These are phyloP conservation scores for Lutraria lutraria DNA, from an alignment of 2,888 invertebrate genomes.

Conservation along the genomic window DNA sequence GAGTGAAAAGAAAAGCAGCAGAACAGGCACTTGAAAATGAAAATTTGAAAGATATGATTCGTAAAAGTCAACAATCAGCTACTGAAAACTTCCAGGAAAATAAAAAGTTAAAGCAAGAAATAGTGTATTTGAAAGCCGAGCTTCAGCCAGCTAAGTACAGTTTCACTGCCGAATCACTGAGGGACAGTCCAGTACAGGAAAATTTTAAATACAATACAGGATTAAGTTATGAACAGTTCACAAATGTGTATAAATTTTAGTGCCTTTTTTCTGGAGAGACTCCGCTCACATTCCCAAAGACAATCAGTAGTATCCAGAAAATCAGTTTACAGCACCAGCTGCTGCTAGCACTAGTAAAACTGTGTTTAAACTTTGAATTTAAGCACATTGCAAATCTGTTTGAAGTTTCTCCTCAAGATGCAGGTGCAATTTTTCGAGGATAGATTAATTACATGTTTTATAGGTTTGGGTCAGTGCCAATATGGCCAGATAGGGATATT, in stretches of 20 bases:
- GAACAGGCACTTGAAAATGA: too few relatives aligned
- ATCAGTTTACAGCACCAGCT: constrained; percentile 54
- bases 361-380: constrained; percentile 53
- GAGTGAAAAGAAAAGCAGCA: constrained; percentile 20
- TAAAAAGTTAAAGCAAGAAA: neutral
- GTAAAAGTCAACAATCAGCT: neutral
- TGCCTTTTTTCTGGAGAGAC: constrained; percentile 29
- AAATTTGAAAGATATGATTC: too few relatives aligned
- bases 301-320: constrained; percentile 21
- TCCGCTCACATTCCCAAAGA: constrained; percentile 29
- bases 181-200: constrained; percentile 3
- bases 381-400: constrained; percentile 57
- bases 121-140: too few relatives aligned
- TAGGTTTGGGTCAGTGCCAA: constrained; percentile 56
- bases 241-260: constrained; percentile 52
- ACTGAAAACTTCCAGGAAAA: neutral
- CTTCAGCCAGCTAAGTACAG: too few relatives aligned
- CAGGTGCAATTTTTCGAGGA: constrained; percentile 51
- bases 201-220: constrained; percentile 40
- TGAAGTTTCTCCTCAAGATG: constrained; percentile 45
- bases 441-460: constrained; percentile 65
- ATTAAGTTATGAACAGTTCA: constrained; percentile 44
- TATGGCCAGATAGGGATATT: constrained; percentile 57
- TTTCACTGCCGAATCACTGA: neutral
- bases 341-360: constrained; percentile 50